Conservation (phyloP, 2,888 invertebrate species). For the Escarpia spicata region DNA sequence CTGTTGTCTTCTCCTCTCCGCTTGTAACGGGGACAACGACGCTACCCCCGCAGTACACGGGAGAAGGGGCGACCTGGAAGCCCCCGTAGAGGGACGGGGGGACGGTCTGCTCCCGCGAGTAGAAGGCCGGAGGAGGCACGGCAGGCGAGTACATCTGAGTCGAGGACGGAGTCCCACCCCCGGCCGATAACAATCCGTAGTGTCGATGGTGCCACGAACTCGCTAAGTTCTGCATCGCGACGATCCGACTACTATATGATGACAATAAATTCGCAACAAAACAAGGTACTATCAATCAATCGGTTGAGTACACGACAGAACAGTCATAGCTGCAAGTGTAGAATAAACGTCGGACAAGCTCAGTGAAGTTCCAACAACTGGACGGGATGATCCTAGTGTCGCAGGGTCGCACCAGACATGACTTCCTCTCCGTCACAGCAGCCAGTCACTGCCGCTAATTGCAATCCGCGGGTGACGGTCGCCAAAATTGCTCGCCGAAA, state of each 20-base stretch:
- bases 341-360: slow-evolving; percentile 6
- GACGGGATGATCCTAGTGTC: neutral
- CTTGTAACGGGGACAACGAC: neutral
- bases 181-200: neutral
- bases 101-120: neutral
- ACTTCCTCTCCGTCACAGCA: neutral
- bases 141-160: neutral
- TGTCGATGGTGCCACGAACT: neutral
- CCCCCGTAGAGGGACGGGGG: neutral
- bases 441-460: slow-evolving; percentile 1
- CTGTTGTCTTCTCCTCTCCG: neutral
- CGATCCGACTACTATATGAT: neutral
- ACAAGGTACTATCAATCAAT: neutral
- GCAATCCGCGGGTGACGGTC: neutral
- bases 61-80: neutral
- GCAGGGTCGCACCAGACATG: neutral
- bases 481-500: neutral
- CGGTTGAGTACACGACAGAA: neutral
- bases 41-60: neutral
- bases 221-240: neutral
- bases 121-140: neutral
- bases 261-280: neutral
- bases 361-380: neutral
- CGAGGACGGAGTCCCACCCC: neutral
- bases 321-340: neutral